Base-by-base conservation (phyloP, 2,888 invertebrate species). In the Agrochola litura region DNA sequence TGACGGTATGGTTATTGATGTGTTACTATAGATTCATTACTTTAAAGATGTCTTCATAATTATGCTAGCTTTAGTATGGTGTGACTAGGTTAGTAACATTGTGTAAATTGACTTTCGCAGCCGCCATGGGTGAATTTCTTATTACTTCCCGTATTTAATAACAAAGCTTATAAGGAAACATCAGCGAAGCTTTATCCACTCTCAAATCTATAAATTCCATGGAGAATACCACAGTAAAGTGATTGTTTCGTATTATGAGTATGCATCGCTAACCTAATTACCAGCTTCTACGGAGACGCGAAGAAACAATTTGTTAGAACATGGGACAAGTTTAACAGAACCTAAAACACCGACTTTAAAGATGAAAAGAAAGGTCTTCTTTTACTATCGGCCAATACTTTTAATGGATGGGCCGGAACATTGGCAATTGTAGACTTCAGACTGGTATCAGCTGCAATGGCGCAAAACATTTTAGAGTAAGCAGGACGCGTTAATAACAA, bases 231-330 rank as follows among this genome's bases (percentile, higher is more conserved):
- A 12, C 46, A 49, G 66, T 8, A 19, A 19, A 52, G 6, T 67
- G 49, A 76, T 74, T 60, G 73, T 49, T 61, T 46, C 16, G 65
- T 74, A 73, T 65, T 63, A 46, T 19, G 73, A 41, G 46, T 49
- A 64, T 37, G 52, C 66, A 60, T 63, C 30, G 37, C 73, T 65
- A 75, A 83, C 56, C 10, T 61, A 43, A 77, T 82, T 56, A 79
- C 56, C n/a, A n/a, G 30, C 68, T 56, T 14, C 61, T n/a, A 49
- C 16, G 37, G 37, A 37, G n/a, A 25, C 22, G 3, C 46, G 12
- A 68, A n/a, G 16, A 49, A 69, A 69, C 49, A 49, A 67, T 67
- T 67, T 73, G 49, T 79, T 66, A 41, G 4, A 19, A 22, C 54
- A n/a, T n/a, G n/a, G 14, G 14, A 14, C 43, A 16, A 30, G 14